Conservation (phyloP, 2,113 vertebrate species). For the Mastomys natalensis region DNA sequence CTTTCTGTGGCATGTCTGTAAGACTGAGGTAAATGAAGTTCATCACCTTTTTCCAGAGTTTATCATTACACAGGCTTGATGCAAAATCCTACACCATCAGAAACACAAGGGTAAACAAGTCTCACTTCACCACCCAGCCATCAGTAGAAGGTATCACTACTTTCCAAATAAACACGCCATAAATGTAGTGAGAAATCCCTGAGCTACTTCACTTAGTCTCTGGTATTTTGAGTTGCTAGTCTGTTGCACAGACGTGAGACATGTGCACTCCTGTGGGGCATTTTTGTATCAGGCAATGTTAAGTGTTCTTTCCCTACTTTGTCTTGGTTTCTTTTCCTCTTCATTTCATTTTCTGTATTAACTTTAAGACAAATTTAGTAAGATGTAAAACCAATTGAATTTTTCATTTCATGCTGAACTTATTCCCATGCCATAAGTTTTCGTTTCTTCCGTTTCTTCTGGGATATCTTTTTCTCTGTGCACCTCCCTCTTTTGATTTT, state of each 20-base stretch:
- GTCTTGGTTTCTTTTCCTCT: conserved; percentile 2
- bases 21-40: neutral
- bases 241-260: neutral
- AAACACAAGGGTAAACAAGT: conserved; percentile 11
- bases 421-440: neutral
- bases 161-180: conserved; percentile 39
- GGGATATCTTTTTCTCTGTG: neutral
- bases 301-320: neutral
- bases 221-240: neutral
- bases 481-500: neutral
- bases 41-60: neutral
- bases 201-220: neutral
- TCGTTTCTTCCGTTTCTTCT: neutral
- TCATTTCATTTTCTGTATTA: neutral
- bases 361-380: conserved; percentile 36
- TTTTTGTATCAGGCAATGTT: conserved; percentile 4
- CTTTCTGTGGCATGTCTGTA: conserved; percentile 27
- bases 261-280: neutral
- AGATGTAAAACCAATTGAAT: neutral
- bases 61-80: neutral
- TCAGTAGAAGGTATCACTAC: neutral
- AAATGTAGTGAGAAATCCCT: neutral
- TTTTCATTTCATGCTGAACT: neutral
- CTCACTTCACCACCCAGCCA: neutral
- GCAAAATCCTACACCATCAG: neutral